Base-by-base conservation (phyloP, 2,888 invertebrate species). In the Eupithecia subfuscata region DNA sequence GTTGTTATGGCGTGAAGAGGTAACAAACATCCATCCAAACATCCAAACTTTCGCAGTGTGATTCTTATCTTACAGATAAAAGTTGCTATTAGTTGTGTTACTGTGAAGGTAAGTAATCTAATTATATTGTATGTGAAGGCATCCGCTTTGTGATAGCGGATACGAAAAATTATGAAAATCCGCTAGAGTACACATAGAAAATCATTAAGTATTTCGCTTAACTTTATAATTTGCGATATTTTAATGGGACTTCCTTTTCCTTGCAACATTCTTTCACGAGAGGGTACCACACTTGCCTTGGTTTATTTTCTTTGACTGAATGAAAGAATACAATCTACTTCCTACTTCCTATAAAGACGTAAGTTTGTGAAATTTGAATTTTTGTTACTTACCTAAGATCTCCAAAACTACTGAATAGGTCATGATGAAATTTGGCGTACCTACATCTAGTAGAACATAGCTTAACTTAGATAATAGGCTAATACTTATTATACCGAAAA, bases 111-210 rank as follows among this genome's bases (percentile, higher is more conserved):
- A 40, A 37, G n/a, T n/a, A 18, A n/a, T n/a, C n/a, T n/a, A n/a
- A 37, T 37, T n/a, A n/a, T 56, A 71, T 9, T 72, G 65, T 67
- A 70, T 37, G 40, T 43, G 45, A 68, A 34, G n/a, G 52, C 56
- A 71, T 76, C 73, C 76, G 73, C 63, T 68, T 68, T 73, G 67
- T 65, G 63, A 63, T 76, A 67, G 68, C 75, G 75, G 75, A 71
- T 63, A 40, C 43, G n/a, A 70, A 70, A 67, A 25, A 70, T 74
- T 73, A 64, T 71, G 16, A 73, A 71, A 48, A 71, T 64, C 52
- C 71, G 63, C 40, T 60, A 60, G 60, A 60, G 25, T 60, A 60
- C 25, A 25, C 60, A 60, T 22, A 37, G 37, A 12, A 70, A 70
- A 60, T 68, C 1, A 40, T 43, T 43, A 67, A 22, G 11, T 12